Evolutionary conservation across 64 coral and sea anemone genomes (phyloP).

Genomic region (Porites australiensis): DNA sequence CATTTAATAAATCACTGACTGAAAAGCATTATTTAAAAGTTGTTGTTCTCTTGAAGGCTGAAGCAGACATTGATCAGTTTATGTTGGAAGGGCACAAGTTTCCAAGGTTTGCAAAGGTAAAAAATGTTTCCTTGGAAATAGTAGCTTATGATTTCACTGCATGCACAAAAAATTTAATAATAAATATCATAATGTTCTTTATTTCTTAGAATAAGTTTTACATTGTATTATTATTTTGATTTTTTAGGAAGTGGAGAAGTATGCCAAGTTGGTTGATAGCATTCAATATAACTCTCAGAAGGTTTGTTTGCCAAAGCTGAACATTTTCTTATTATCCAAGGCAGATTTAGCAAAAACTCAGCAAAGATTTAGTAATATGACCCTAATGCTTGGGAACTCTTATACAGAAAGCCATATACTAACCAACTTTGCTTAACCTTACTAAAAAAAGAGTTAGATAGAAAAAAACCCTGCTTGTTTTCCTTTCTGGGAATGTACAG

Average conservation of each 20-base stretch:
- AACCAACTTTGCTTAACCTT: too few relatives aligned
- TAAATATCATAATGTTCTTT: too few relatives aligned
- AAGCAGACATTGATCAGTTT: constrained; percentile 91
- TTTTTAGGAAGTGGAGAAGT: constrained; percentile 93
- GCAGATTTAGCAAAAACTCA: neutral
- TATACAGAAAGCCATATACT: too few relatives aligned
- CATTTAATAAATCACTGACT: neutral
- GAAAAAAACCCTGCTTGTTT: too few relatives aligned
- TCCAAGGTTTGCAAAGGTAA: constrained; percentile 93
- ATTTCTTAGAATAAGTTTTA: too few relatives aligned
- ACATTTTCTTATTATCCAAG: neutral
- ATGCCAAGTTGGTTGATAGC: constrained; percentile 91
- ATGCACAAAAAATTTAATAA: neutral
- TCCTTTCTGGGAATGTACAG: too few relatives aligned
- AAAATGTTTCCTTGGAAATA: neutral
- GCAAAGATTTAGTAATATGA: too few relatives aligned
- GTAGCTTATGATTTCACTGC: neutral
- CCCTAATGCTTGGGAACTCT: too few relatives aligned
- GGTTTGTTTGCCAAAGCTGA: constrained; percentile 35
- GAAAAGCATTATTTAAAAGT: neutral
- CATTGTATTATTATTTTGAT: neutral
- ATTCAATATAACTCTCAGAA: constrained; percentile 98
- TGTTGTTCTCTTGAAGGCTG: constrained; percentile 74
- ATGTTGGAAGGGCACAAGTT: constrained; percentile 98
- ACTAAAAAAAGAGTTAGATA: too few relatives aligned